Evolutionary conservation across 2,888 invertebrate genomes (phyloP).

Genomic region (Tridacna gigas): DNA sequence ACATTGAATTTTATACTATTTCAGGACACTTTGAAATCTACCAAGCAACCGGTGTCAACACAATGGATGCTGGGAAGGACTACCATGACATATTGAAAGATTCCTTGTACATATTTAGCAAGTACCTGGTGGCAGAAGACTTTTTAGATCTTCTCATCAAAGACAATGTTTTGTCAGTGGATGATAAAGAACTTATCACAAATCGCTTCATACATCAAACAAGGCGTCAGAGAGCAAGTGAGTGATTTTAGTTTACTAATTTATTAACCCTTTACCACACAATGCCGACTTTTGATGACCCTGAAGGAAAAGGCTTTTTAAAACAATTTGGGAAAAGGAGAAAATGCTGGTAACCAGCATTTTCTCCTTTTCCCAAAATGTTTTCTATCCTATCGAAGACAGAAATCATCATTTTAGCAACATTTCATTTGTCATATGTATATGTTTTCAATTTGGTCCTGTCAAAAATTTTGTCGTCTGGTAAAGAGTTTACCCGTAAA

Average conservation of each 20-base stretch:
- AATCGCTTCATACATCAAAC: constrained; percentile 52
- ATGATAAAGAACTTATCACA: constrained; percentile 57
- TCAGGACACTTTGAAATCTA: not conserved
- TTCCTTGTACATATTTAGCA: constrained; percentile 54
- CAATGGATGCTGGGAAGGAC: constrained; percentile 14
- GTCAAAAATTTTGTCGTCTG: too few relatives aligned
- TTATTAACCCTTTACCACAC: too few relatives aligned
- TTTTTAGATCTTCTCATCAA: constrained; percentile 50
- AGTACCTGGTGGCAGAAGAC: constrained; percentile 57
- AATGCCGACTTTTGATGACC: not conserved
- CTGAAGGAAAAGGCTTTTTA: not conserved
- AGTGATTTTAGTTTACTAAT: constrained; percentile 5
- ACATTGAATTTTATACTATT: not conserved
- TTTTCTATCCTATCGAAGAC: too few relatives aligned
- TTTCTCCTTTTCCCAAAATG: too few relatives aligned
- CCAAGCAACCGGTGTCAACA: not conserved
- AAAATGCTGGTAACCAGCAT: too few relatives aligned
- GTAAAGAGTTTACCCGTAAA: too few relatives aligned
- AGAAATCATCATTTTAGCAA: too few relatives aligned
- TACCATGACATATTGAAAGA: constrained; percentile 50
- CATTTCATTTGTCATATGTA: too few relatives aligned
- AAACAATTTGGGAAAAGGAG: not conserved
- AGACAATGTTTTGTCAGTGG: constrained; percentile 43
- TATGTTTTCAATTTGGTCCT: too few relatives aligned
- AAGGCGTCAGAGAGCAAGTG: constrained; percentile 56